Evolutionary conservation across 1,140 invertebrate genomes (phyloP).

Genomic region (Atta colombica): DNA sequence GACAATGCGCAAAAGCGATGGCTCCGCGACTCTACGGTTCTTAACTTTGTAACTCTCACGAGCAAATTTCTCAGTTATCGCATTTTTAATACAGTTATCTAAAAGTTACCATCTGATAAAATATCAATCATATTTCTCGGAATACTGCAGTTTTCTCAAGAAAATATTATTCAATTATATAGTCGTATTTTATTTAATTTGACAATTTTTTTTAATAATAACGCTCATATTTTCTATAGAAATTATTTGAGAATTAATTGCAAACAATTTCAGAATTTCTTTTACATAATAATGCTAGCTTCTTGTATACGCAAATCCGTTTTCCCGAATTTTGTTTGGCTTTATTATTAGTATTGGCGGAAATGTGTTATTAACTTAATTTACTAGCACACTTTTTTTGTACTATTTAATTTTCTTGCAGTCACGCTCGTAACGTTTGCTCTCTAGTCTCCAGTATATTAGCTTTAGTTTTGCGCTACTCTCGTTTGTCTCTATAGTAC

Average conservation of each 20-base stretch:
- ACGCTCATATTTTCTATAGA: not conserved
- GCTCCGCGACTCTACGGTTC: not conserved
- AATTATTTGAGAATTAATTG: not conserved
- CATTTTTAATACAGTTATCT: slow-evolving; percentile 40
- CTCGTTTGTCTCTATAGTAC: slow-evolving; percentile 27
- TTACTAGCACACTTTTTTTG: not conserved
- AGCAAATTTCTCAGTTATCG: slow-evolving; percentile 31
- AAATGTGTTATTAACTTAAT: slow-evolving; percentile 23
- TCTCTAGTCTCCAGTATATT: not conserved
- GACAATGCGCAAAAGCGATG: slow-evolving; percentile 22
- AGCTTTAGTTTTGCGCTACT: slow-evolving; percentile 26
- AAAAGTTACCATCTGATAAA: slow-evolving; percentile 50
- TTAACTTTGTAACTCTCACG: not conserved
- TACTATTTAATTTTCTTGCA: slow-evolving; percentile 27
- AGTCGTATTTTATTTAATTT: not conserved
- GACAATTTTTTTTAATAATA: not conserved
- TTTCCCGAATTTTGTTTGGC: not conserved
- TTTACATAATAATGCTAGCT: not conserved
- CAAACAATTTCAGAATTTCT: not conserved
- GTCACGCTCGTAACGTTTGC: slow-evolving; percentile 20
- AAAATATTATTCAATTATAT: not conserved
- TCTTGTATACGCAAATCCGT: not conserved
- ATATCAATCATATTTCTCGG: slow-evolving; percentile 23
- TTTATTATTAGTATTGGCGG: not conserved
- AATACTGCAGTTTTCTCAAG: not conserved